Percentiles rank a stretch among this genome's conserved stretches.
These are phyloP conservation scores for Drosophila anomalata DNA, from an alignment of 2,888 invertebrate species.

Conservation along the genomic window DNA sequence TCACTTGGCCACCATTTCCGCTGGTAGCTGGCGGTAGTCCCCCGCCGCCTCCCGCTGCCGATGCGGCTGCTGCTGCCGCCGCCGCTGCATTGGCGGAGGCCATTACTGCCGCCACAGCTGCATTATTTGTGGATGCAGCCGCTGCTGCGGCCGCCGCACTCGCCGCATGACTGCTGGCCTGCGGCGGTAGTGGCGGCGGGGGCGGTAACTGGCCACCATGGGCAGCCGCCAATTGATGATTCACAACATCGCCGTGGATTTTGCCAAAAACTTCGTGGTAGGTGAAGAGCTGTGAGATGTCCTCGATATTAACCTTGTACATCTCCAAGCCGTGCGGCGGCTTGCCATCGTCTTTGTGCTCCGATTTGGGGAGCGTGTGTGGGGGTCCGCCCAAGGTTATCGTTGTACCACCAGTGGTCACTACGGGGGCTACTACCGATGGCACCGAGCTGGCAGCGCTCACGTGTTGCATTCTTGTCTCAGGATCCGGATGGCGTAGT, in stretches of 20 bases:
- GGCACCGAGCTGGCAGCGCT: conserved; percentile 74
- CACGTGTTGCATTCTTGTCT: conserved; percentile 80
- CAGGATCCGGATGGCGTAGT: conserved; percentile 29
- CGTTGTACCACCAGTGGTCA: conserved; percentile 81
- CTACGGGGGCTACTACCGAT: conserved; percentile 74
- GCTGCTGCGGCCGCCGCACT: conserved; percentile 79
- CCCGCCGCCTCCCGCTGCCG: conserved; percentile 45
- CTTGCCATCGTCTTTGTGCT: conserved; percentile 82
- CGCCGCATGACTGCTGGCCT: conserved; percentile 61
- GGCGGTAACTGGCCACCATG: conserved; percentile 82
- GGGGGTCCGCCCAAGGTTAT: conserved; percentile 77
- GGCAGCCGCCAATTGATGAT: conserved; percentile 84
- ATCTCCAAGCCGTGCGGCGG: conserved; percentile 87
- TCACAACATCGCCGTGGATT: conserved; percentile 84
- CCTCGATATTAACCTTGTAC: conserved; percentile 92
- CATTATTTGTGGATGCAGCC: conserved; percentile 76
- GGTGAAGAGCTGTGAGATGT: conserved; percentile 92
- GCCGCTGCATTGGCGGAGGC: conserved; percentile 75
- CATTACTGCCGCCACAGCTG: conserved; percentile 71
- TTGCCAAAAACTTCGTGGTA: conserved; percentile 94
- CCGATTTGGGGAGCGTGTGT: conserved; percentile 61
- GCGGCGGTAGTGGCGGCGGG: conserved; percentile 67
- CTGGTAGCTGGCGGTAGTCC: conserved; percentile 37
- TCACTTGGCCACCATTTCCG: conserved; percentile 47
- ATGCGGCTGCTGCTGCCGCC: conserved; percentile 72